phyloP scores from a whole-genome alignment of 2,113 vertebrate species.

The Prunella himalayana region DNA sequence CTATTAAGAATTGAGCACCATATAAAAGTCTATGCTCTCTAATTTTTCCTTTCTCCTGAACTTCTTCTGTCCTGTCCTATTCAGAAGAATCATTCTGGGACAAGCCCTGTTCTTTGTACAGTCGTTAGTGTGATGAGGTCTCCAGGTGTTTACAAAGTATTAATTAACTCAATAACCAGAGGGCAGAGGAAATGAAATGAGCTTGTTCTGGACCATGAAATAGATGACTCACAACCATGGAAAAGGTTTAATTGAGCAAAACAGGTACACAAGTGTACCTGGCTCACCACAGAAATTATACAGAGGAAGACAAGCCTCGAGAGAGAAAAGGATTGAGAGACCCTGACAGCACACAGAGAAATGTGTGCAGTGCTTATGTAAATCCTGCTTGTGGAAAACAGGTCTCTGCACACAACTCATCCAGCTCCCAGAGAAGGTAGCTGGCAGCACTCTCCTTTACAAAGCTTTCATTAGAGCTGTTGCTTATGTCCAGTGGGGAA shows the following conservation, averaged over 20 bases:
- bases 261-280: neutral
- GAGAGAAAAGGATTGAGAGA: neutral
- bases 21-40: neutral
- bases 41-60: neutral
- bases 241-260: slow-evolving; percentile 52
- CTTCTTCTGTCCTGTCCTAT: neutral
- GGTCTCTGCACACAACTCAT: neutral
- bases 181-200: slow-evolving; percentile 35
- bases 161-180: slow-evolving; percentile 44
- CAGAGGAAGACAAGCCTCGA: neutral
- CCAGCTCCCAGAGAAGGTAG: neutral
- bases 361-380: neutral
- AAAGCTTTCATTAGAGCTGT: neutral
- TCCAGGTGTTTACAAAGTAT: slow-evolving; percentile 19
- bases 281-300: neutral
- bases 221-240: neutral
- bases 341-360: neutral
- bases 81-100: neutral
- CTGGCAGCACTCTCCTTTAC: neutral
- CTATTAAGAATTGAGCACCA: neutral
- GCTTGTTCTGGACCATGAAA: slow-evolving; percentile 41
- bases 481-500: neutral
- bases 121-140: neutral
- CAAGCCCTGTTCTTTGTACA: neutral
- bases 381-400: neutral